These are phyloP conservation scores for Andricus grossulariae DNA, from an alignment of 1,140 invertebrate species.

Conservation along the genomic window DNA sequence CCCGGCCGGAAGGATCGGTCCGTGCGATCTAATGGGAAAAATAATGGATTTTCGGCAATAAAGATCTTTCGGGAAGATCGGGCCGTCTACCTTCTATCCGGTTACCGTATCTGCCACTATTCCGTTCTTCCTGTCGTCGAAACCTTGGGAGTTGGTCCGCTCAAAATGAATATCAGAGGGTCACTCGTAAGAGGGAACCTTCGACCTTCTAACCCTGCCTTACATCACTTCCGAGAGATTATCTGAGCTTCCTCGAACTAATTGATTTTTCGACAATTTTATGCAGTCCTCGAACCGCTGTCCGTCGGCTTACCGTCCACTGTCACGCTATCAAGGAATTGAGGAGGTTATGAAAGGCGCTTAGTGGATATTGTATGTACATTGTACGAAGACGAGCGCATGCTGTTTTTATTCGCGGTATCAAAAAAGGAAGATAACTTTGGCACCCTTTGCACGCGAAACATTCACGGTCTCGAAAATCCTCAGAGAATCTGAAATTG, in stretches of 20 bases:
- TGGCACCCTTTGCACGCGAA: constrained; percentile 54
- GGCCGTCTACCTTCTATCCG: constrained; percentile 53
- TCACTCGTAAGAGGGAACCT: constrained; percentile 46
- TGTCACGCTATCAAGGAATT: constrained; percentile 58
- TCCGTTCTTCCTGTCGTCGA: constrained; percentile 47
- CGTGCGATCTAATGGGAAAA: constrained; percentile 73
- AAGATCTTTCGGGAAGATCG: constrained; percentile 71
- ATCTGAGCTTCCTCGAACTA: constrained; percentile 63
- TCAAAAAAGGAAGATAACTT: constrained; percentile 52
- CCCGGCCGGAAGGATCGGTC: constrained; percentile 64
- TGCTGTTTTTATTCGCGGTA: constrained; percentile 5
- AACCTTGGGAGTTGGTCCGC: constrained; percentile 46
- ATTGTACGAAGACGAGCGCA: not conserved
- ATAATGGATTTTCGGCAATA: constrained; percentile 76
- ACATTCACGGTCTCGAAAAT: constrained; percentile 39
- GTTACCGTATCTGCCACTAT: constrained; percentile 38
- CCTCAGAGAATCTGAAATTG: constrained; percentile 43
- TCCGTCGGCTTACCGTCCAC: constrained; percentile 58
- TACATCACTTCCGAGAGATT: constrained; percentile 63
- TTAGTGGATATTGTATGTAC: not conserved
- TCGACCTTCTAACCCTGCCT: constrained; percentile 51
- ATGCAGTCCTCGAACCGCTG: constrained; percentile 56
- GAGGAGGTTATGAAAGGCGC: not conserved
- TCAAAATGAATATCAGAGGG: constrained; percentile 14
- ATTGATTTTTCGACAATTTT: constrained; percentile 72